Evolutionary conservation across 2,888 invertebrate species (phyloP).

Genomic region (Lordiphosa andalusiaca): DNA sequence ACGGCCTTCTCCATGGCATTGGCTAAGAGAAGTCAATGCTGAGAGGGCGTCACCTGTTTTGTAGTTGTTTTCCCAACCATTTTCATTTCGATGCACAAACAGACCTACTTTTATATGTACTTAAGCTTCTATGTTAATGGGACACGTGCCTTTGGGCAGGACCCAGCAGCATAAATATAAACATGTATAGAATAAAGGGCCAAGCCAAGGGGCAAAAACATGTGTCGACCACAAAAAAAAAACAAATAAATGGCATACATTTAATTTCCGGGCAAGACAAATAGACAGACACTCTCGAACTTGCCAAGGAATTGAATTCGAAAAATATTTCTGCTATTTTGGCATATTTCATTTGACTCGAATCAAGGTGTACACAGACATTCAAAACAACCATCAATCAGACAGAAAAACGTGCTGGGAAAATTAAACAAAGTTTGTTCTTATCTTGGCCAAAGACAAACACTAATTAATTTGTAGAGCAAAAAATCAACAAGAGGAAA

Average conservation of each 20-base stretch:
- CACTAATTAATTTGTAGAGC: constrained; percentile 53
- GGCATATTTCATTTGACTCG: constrained; percentile 30
- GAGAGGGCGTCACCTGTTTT: too few species aligned
- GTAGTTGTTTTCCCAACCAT: too few species aligned
- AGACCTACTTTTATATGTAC: too few species aligned
- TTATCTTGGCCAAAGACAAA: constrained; percentile 19
- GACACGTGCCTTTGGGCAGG: too few species aligned
- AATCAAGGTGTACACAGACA: constrained; percentile 32
- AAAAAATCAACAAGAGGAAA: constrained; percentile 20
- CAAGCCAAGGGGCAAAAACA: constrained; percentile 27
- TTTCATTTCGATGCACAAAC: too few species aligned
- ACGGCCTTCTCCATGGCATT: too few species aligned
- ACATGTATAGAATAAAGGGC: too few species aligned
- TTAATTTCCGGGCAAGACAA: constrained; percentile 59
- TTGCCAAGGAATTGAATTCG: constrained; percentile 37
- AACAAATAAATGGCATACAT: constrained; percentile 46
- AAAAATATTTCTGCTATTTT: constrained; percentile 21
- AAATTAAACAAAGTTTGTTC: constrained; percentile 12
- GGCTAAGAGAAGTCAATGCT: too few species aligned
- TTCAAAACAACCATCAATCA: constrained; percentile 38
- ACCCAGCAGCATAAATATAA: too few species aligned
- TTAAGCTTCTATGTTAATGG: too few species aligned
- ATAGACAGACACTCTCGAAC: constrained; percentile 18
- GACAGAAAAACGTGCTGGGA: constrained; percentile 21
- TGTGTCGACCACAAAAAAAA: constrained; percentile 27